Conservation (phyloP, 1,140 invertebrate species). For the Drosophila nannoptera region DNA sequence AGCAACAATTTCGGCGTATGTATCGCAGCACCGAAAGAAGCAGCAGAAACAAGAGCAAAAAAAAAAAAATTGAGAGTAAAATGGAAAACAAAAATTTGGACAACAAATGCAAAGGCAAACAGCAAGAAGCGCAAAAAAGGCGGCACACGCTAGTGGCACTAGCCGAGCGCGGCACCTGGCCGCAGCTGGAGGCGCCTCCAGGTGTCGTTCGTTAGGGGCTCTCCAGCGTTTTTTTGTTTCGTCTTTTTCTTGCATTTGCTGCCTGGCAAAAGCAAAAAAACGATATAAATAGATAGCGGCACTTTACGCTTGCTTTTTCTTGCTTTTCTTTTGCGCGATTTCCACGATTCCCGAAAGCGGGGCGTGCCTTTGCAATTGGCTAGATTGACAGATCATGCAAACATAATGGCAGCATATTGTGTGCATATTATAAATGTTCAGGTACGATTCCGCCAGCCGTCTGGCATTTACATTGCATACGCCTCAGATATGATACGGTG, state of each 20-base stretch:
- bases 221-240: constrained; percentile 57
- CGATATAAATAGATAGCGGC: constrained; percentile 76
- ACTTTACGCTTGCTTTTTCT: constrained; percentile 57
- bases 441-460: constrained; percentile 56
- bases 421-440: constrained; percentile 74
- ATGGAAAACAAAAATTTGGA: constrained; percentile 29
- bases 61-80: not conserved
- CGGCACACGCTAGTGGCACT: constrained; percentile 47
- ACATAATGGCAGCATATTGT: constrained; percentile 72
- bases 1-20: constrained; percentile 52
- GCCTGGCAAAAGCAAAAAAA: constrained; percentile 68
- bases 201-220: constrained; percentile 74
- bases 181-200: constrained; percentile 49
- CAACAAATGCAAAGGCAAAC: constrained; percentile 50
- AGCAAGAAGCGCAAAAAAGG: constrained; percentile 30
- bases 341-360: not conserved
- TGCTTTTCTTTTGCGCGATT: constrained; percentile 3
- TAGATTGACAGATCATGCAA: constrained; percentile 77
- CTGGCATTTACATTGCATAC: constrained; percentile 36
- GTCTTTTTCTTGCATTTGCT: constrained; percentile 36
- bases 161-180: constrained; percentile 3
- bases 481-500: not conserved
- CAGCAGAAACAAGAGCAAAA: not conserved
- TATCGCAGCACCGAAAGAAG: constrained; percentile 23
- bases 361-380: constrained; percentile 50